A percentile compares a stretch with the other conserved stretches of the same genome.
These are phyloP conservation scores for Plutella xylostella DNA, from an alignment of 2,888 invertebrate genomes.

Conservation along the genomic window DNA sequence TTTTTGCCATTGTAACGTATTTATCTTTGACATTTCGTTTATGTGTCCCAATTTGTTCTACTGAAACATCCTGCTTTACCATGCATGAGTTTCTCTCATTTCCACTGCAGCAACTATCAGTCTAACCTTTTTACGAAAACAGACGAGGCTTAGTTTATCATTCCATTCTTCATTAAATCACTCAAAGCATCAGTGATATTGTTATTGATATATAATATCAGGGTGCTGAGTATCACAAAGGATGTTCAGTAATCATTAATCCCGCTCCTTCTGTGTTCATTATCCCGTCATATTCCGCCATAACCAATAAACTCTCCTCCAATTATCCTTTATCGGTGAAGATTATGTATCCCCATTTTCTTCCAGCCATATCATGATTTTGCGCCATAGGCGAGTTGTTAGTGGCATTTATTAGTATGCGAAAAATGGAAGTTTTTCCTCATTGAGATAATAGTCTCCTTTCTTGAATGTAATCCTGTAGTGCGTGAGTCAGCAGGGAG, in stretches of 20 bases:
- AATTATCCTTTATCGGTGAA: background rate
- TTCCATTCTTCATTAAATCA: too few species aligned
- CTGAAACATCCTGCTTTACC: too few species aligned
- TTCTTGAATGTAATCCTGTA: constrained; percentile 32
- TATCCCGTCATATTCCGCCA: too few species aligned
- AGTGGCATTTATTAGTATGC: constrained; percentile 19
- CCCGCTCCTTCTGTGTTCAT: too few species aligned
- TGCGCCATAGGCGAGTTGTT: background rate
- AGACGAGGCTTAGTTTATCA: too few species aligned
- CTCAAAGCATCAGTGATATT: too few species aligned
- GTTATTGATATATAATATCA: too few species aligned
- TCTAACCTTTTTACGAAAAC: too few species aligned
- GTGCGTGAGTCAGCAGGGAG: constrained; percentile 26
- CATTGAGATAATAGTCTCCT: constrained; percentile 29
- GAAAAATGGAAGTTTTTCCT: constrained; percentile 39
- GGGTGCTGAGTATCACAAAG: too few species aligned
- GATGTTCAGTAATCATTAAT: too few species aligned
- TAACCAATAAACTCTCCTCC: background rate
- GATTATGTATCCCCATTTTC: background rate
- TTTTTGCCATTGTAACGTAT: background rate
- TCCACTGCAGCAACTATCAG: too few species aligned
- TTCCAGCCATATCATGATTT: constrained; percentile 1
- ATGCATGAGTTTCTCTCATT: too few species aligned
- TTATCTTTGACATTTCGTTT: constrained; percentile 1
- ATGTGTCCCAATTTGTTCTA: background rate